Evolutionary conservation across 1,140 invertebrate species (phyloP).

Genomic region (Drosophila sechellia): DNA sequence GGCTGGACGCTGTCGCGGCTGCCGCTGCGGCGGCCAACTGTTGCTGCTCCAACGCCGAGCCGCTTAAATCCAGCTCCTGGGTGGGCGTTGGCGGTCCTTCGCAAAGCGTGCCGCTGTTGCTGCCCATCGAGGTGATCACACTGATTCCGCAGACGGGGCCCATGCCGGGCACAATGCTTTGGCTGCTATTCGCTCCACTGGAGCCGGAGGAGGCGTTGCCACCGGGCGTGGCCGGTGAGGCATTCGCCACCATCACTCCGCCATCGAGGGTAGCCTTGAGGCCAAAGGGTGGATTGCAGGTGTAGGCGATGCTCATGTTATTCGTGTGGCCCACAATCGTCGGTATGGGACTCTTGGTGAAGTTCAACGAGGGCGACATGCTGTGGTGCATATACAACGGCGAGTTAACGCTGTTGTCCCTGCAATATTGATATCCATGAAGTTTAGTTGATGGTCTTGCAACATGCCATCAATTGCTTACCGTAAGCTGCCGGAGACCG

Average conservation of each 20-base stretch:
- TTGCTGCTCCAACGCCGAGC: slow-evolving; percentile 75
- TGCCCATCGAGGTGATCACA: slow-evolving; percentile 79
- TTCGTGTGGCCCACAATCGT: slow-evolving; percentile 75
- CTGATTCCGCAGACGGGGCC: slow-evolving; percentile 73
- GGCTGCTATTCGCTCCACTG: slow-evolving; percentile 31
- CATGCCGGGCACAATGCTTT: slow-evolving; percentile 54
- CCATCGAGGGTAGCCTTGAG: slow-evolving; percentile 59
- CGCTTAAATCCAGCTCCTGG: slow-evolving; percentile 84
- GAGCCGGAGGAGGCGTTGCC: slow-evolving; percentile 29
- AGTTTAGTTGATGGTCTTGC: too few relatives aligned
- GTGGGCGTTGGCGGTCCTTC: slow-evolving; percentile 86
- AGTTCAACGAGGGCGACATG: slow-evolving; percentile 77
- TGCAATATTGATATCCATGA: slow-evolving; percentile 7
- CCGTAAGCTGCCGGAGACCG: slow-evolving; percentile 73
- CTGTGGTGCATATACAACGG: slow-evolving; percentile 81
- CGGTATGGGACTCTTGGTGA: slow-evolving; percentile 79
- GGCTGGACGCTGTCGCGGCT: slow-evolving; percentile 47
- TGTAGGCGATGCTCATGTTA: slow-evolving; percentile 71
- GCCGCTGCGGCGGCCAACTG: slow-evolving; percentile 52
- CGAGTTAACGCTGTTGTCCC: slow-evolving; percentile 80
- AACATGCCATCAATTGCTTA: slow-evolving; percentile 9
- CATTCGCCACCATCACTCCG: slow-evolving; percentile 46
- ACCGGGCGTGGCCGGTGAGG: slow-evolving; percentile 42
- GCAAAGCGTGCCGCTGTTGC: slow-evolving; percentile 66
- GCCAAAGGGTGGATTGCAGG: slow-evolving; percentile 72